These are phyloP conservation scores for Tragelaphus buxtoni DNA, from an alignment of 2,113 vertebrate species.

Conservation along the genomic window DNA sequence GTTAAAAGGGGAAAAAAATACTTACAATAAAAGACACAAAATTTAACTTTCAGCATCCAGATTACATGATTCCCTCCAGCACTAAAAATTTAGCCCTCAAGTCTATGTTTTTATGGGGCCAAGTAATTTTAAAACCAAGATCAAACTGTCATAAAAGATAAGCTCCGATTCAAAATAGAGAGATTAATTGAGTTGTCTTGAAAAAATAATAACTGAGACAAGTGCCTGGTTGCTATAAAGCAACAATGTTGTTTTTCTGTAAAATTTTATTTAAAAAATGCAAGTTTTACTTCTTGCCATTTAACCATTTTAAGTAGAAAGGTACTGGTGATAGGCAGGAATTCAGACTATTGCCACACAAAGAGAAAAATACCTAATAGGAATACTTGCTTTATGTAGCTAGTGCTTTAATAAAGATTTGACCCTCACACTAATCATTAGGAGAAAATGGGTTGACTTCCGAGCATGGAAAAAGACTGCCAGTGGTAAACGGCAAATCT, in stretches of 20 bases:
- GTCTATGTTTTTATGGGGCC: background rate
- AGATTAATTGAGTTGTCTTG: background rate
- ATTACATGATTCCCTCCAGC: background rate
- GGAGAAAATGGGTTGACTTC: background rate
- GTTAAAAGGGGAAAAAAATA: background rate
- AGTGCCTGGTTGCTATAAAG: background rate
- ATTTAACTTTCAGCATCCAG: background rate
- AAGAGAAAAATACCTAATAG: background rate
- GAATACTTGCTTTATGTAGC: background rate
- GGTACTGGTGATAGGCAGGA: background rate
- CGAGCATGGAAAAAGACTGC: background rate
- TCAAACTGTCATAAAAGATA: slow-evolving; percentile 25
- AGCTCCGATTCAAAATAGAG: background rate
- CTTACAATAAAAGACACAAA: background rate
- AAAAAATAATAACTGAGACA: background rate
- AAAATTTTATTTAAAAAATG: background rate
- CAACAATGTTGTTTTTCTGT: background rate
- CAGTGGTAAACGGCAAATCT: background rate
- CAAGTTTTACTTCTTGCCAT: background rate
- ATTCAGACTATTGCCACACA: background rate
- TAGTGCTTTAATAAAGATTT: background rate
- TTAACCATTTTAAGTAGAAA: background rate
- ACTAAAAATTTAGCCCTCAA: background rate
- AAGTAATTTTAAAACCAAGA: background rate
- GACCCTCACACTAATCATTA: background rate